phyloP scores from a whole-genome alignment of 2,888 invertebrate species.

The Diplolepis rosae region DNA sequence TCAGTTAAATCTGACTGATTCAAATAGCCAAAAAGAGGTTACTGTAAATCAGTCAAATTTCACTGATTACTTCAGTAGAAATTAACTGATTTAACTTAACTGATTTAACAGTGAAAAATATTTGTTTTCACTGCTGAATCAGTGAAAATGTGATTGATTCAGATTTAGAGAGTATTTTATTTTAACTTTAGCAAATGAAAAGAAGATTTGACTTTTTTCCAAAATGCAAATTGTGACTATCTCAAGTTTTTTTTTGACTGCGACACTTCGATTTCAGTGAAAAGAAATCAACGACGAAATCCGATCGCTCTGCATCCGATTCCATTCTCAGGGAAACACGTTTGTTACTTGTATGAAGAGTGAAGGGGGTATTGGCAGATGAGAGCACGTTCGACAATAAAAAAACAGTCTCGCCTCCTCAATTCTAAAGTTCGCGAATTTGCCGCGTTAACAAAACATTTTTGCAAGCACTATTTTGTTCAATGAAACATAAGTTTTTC shows the following conservation, averaged over 20 bases:
- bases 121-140: no score
- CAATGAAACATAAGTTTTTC: background rate
- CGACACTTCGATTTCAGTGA: background rate
- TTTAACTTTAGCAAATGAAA: no score
- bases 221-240: no score
- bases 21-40: no score
- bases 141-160: no score
- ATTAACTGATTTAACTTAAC: no score
- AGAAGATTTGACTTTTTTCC: no score
- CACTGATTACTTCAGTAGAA: no score
- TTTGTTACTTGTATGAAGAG: constrained; percentile 6
- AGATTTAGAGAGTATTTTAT: no score
- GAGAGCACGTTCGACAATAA: constrained; percentile 6
- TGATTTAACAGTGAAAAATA: no score
- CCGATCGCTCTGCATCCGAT: constrained; percentile 48
- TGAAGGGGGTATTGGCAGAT: background rate
- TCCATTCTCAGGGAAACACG: constrained; percentile 34
- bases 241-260: background rate
- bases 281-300: constrained; percentile 46
- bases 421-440: background rate
- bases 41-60: background rate
- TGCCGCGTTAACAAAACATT: background rate
- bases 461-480: background rate
- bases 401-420: background rate
- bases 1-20: no score